Conservation (phyloP, 2,888 invertebrate genomes). For the Melieria picta region DNA sequence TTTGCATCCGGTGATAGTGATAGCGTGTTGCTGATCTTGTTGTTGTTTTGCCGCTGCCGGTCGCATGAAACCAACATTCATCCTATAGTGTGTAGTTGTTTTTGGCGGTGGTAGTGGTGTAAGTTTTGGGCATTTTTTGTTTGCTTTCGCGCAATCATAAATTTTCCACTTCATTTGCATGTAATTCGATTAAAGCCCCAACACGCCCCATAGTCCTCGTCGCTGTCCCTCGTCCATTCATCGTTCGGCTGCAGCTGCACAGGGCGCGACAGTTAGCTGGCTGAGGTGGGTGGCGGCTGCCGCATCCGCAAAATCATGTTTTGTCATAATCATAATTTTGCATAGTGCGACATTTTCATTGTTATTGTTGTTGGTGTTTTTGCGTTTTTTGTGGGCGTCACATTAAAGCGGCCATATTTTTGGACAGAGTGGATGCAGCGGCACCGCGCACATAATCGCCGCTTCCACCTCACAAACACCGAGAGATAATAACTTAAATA, state of each 20-base stretch:
- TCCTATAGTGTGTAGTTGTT: too few species aligned
- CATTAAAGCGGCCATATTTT: constrained; percentile 5
- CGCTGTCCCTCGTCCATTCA: neutral
- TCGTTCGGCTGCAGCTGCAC: neutral
- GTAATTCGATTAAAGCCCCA: constrained; percentile 55
- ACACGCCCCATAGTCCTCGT: constrained; percentile 25
- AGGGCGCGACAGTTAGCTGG: neutral
- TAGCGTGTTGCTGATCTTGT: neutral
- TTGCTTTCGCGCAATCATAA: constrained; percentile 47
- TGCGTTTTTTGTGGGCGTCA: constrained; percentile 9
- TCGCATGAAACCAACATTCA: neutral
- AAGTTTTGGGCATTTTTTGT: too few species aligned
- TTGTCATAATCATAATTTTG: constrained; percentile 56
- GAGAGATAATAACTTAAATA: constrained; percentile 29
- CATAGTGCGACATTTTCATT: constrained; percentile 34
- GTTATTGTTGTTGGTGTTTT: constrained; percentile 23
- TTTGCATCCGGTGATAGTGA: neutral
- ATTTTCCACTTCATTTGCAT: constrained; percentile 59
- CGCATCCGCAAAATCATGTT: constrained; percentile 51
- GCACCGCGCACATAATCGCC: neutral
- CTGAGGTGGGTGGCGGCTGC: constrained; percentile 20
- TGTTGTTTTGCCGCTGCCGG: neutral
- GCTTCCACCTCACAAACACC: constrained; percentile 3
- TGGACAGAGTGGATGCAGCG: constrained; percentile 5
- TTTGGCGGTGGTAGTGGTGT: neutral